A percentile compares a stretch with the other conserved stretches of the same genome.
Evolutionary conservation across 2,797 vertebrate species (phyloP).

Genomic region (Pitangus sulphuratus): DNA sequence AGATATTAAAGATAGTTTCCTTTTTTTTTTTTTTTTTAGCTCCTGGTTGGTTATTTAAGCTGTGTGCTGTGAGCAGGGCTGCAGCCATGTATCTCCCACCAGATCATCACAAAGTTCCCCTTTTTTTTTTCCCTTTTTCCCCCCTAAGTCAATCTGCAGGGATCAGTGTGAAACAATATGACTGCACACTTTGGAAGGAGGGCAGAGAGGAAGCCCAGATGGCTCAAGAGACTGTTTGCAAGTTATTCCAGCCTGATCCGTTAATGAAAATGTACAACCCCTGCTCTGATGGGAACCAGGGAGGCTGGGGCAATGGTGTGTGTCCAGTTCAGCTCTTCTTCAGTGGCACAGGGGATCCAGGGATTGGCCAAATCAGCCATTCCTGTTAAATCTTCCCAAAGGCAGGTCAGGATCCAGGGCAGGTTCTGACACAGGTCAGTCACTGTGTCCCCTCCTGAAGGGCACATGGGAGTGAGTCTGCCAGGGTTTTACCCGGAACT

Average conservation of each 20-base stretch:
- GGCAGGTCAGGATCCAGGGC: not conserved
- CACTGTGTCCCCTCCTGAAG: not conserved
- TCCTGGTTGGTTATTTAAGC: not conserved
- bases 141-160: not conserved
- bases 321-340: not conserved
- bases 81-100: not conserved
- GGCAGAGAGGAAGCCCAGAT: not conserved
- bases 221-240: not conserved
- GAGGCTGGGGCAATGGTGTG: rapidly evolving
- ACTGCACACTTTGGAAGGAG: rapidly evolving
- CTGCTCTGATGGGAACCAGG: rapidly evolving
- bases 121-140: not conserved
- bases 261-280: not conserved
- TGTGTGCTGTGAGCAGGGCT: not conserved
- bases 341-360: not conserved
- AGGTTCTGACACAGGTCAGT: not conserved
- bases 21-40: slow-evolving; percentile 15
- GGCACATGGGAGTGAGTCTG: rapidly evolving
- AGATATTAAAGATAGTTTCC: slow-evolving; percentile 72
- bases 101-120: not conserved
- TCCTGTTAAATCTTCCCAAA: not conserved
- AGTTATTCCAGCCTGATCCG: not conserved
- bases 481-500: not conserved
- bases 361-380: rapidly evolving
- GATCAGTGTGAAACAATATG: not conserved